A percentile compares a stretch with the other conserved stretches of the same genome.
These are phyloP conservation scores for Rhinichthys klamathensis DNA, from an alignment of 2,113 vertebrate species.

Conservation along the genomic window DNA sequence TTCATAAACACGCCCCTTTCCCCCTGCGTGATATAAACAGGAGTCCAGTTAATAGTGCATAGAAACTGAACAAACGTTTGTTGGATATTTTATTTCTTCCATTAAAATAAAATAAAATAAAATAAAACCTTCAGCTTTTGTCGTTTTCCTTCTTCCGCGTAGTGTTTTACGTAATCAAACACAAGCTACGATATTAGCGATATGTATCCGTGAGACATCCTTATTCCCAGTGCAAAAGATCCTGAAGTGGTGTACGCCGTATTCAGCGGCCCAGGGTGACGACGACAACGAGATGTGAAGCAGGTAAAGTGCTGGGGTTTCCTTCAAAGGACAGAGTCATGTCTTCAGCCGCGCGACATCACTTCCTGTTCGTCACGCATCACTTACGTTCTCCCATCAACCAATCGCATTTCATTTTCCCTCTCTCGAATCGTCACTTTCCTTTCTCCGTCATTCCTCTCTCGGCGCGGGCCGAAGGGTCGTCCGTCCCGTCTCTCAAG, in stretches of 20 bases:
- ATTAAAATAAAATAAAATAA: background rate
- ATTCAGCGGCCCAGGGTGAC: background rate
- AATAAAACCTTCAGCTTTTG: constrained; percentile 9
- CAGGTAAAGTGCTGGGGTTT: constrained; percentile 77
- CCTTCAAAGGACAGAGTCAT: constrained; percentile 60
- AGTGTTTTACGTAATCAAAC: constrained; percentile 12
- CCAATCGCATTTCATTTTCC: background rate
- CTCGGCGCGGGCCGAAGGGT: background rate
- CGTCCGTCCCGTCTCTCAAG: constrained; percentile 22
- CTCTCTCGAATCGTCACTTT: background rate
- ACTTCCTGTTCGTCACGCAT: constrained; percentile 38
- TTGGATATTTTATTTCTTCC: background rate
- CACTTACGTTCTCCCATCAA: background rate
- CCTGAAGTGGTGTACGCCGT: constrained; percentile 62
- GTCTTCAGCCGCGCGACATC: constrained; percentile 58
- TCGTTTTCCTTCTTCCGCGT: background rate
- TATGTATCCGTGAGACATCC: constrained; percentile 48
- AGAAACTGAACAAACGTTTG: background rate
- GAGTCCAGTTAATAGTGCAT: constrained; percentile 50
- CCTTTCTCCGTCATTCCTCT: background rate
- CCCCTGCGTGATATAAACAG: constrained; percentile 4
- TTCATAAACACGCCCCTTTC: constrained; percentile 50
- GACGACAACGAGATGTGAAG: constrained; percentile 49
- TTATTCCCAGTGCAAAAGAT: constrained; percentile 72
- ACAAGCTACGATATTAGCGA: constrained; percentile 41